Conservation (phyloP, 1,140 invertebrate species). For the Scaptodrosophila lebanonensis region DNA sequence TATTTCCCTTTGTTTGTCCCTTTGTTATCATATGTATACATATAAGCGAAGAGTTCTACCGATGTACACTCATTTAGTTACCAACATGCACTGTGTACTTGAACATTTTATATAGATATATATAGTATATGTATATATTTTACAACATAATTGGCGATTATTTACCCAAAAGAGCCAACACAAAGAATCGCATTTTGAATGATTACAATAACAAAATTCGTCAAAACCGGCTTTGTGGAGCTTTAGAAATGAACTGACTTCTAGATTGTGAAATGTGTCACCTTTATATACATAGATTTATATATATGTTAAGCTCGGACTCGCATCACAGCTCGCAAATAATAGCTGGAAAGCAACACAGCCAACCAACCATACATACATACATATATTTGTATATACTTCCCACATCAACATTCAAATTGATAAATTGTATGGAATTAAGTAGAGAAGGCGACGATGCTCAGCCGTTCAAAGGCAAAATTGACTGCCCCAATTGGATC, state of each 20-base stretch:
- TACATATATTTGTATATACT: conserved; percentile 1
- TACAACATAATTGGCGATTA: background rate
- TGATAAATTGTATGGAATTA: too few relatives aligned
- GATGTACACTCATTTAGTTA: too few relatives aligned
- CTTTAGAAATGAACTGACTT: conserved; percentile 62
- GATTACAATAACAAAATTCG: conserved; percentile 6
- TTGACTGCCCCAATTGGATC: too few relatives aligned
- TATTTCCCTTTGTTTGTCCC: too few relatives aligned
- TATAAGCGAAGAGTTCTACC: too few relatives aligned
- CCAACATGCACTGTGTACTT: too few relatives aligned
- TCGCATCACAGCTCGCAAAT: conserved; percentile 40
- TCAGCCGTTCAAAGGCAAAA: too few relatives aligned
- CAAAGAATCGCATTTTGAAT: conserved; percentile 59
- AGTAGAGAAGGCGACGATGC: too few relatives aligned
- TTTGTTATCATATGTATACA: too few relatives aligned
- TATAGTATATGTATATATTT: background rate
- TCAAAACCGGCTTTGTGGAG: conserved; percentile 58
- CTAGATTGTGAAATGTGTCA: conserved; percentile 58
- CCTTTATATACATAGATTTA: conserved; percentile 71
- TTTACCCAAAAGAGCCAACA: conserved; percentile 59
- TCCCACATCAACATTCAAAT: too few relatives aligned
- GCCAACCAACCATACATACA: conserved; percentile 19
- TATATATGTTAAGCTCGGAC: too few relatives aligned
- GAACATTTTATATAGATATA: background rate
- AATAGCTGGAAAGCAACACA: too few relatives aligned